These are phyloP conservation scores for human DNA, from an alignment of 2,113 vertebrate species.

Conservation along the genomic window DNA sequence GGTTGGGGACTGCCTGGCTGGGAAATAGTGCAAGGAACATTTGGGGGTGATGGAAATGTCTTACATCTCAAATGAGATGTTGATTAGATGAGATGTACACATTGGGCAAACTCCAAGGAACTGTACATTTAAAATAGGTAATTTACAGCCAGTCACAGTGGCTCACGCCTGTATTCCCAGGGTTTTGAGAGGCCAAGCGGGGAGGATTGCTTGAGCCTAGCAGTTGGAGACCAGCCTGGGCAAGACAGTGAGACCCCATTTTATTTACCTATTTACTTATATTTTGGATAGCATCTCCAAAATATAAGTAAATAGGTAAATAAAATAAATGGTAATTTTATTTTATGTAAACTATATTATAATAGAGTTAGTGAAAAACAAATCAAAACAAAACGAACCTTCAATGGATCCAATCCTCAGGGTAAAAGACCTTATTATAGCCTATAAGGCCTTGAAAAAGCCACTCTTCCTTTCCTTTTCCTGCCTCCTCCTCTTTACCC, in stretches of 20 bases:
- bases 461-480: background rate
- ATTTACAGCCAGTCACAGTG: background rate
- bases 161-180: background rate
- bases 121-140: background rate
- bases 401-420: background rate
- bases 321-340: background rate
- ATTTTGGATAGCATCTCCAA: no score
- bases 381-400: background rate
- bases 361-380: conserved; percentile 24
- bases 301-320: background rate
- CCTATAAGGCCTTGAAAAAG: background rate
- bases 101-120: background rate
- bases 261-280: no score
- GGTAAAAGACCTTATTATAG: background rate
- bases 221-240: background rate
- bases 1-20: background rate
- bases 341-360: background rate
- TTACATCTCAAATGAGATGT: background rate
- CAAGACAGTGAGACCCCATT: background rate
- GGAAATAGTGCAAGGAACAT: background rate
- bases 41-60: no score
- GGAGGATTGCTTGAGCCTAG: background rate
- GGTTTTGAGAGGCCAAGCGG: background rate
- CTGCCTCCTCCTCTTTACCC: background rate
- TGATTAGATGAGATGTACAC: background rate